A percentile compares a stretch with the other conserved stretches of the same genome.
phyloP scores from a whole-genome alignment of 30 jellyfish, hydroid and myxozoan species.

The Clytia hemisphaerica region DNA sequence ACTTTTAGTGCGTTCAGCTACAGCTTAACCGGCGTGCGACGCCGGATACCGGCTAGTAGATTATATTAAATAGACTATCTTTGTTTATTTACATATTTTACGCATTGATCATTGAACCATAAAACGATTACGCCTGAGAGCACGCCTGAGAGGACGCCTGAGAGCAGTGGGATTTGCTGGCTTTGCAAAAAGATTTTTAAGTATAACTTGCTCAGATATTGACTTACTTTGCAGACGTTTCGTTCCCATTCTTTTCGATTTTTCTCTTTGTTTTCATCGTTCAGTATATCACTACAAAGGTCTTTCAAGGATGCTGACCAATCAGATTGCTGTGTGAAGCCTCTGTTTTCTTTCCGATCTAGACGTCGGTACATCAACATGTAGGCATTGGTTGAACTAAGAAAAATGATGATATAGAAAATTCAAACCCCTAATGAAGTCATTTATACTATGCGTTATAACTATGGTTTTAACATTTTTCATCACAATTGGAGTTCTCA shows the following conservation, averaged over 20 bases:
- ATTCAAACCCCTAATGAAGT: background rate
- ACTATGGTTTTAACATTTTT: background rate
- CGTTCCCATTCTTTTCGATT: constrained; percentile 39
- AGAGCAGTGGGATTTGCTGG: too few relatives aligned
- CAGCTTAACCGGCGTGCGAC: too few relatives aligned
- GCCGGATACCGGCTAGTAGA: too few relatives aligned
- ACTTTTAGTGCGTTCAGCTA: too few relatives aligned
- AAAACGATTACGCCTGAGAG: too few relatives aligned
- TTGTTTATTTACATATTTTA: too few relatives aligned
- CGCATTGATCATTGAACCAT: too few relatives aligned
- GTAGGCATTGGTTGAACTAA: constrained; percentile 89
- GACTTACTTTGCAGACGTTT: constrained; percentile 55
- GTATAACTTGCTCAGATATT: too few relatives aligned
- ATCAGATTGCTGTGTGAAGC: constrained; percentile 27
- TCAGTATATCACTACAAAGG: constrained; percentile 19
- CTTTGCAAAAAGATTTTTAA: too few relatives aligned
- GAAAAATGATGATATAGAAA: background rate
- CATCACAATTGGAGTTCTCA: too few relatives aligned
- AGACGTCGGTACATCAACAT: constrained; percentile 76
- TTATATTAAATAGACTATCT: too few relatives aligned
- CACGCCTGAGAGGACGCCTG: too few relatives aligned
- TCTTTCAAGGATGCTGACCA: constrained; percentile 62
- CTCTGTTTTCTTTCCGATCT: constrained; percentile 38
- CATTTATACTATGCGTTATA: background rate
- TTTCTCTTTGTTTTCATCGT: constrained; percentile 53